Evolutionary conservation across 2,797 vertebrate genomes (phyloP), one percentile per base, ranked within the genome.

Genomic region (Chlorospingus semifuscus): DNA sequence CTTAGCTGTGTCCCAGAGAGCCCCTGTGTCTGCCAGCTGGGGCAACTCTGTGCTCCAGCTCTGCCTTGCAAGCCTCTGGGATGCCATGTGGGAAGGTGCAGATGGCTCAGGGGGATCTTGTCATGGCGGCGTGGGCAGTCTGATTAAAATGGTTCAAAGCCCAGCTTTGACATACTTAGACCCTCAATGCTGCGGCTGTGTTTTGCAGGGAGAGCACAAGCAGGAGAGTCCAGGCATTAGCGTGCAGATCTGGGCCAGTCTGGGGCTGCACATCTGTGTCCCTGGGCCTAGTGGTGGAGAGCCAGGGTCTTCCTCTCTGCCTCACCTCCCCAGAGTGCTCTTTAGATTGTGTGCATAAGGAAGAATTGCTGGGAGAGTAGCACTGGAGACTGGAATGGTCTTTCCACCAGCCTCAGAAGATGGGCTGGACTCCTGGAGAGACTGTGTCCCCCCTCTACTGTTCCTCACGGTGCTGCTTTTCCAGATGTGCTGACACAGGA

Each of bases 361-460:
- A 83, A 22, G 14, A 5, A 11, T 79, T 90, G 82, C 44, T 90
- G 24, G n/a, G 30, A 84, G 66, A 63, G 57, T 16, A 50, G 9
- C 82, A 42, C 4, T 39, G 34, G 41, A 42, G 41, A 42, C 17
- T 42, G 41, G 41, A 41, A 14, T 71, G 29, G 9, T 71, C 24
- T 68, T 92, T 68, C 30, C 36, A 49, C 11, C 2, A 4, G 37
- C 30, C 39, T 34, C 50, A n/a, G 11, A 87, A 36, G 11, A 30
- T 59, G 47, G 19, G 27, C 56, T 70, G 66, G 37, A 42, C 15
- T 90, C 44, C 32, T 57, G n/a, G 42, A 64, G 46, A 21, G 24
- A 17, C 50, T 0, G 0, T 41, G 37, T 60, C 12, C 13, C 0
- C 1, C 4, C 17, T 47, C 32, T 42, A 17, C 37, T 76, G 55